Evolutionary conservation across 2,113 vertebrate species (phyloP), one percentile per base, ranked within the genome.

Genomic region (Budorcas taxicolor): DNA sequence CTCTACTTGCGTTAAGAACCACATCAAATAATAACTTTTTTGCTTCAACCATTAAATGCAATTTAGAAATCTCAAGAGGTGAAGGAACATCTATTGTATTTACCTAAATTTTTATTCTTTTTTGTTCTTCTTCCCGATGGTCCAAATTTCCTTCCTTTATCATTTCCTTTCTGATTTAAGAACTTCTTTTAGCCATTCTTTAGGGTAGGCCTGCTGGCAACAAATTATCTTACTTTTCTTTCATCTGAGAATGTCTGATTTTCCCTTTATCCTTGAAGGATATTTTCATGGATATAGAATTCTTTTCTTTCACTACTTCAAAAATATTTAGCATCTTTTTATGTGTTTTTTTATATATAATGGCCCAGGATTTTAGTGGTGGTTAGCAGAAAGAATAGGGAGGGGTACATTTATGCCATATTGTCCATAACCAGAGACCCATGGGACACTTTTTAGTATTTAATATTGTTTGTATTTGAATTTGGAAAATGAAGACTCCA

Each of bases 391-490:
- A 88, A 21, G 60, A 87, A 47, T 47, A 45, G 33, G 62, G 27
- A 88, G 80, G 52, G 85, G 25, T 92, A 67, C 5, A 21, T 84
- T 96, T 96, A 58, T 31, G 52, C 67, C 33, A 4, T 86, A 11
- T 92, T 90, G 36, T 67, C 60, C 52, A n/a, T 36, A 81, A 92
- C 2, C 88, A 87, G 81, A 97, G 96, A 67, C 6, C 5, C 60
- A 82, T 78, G 17, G 33, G 78, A 53, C 0, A 27, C 5, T 83
- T 96, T 92, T 80, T 88, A 81, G 45, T 53, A 92, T 86, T 76
- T 96, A 80, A 19, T 45, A 88, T 67, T 78, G 67, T 82, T 96
- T 96, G 53, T 86, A 58, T 88, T 88, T 36, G 92, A 15, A 86
- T 82, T 97, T 96, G 45, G 67, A 86, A 87, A 94, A 53, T 31